Percentiles rank a stretch among this genome's conserved stretches.
Evolutionary conservation across 2,797 vertebrate genomes (phyloP).

Genomic region (Spondyliosoma cantharus): DNA sequence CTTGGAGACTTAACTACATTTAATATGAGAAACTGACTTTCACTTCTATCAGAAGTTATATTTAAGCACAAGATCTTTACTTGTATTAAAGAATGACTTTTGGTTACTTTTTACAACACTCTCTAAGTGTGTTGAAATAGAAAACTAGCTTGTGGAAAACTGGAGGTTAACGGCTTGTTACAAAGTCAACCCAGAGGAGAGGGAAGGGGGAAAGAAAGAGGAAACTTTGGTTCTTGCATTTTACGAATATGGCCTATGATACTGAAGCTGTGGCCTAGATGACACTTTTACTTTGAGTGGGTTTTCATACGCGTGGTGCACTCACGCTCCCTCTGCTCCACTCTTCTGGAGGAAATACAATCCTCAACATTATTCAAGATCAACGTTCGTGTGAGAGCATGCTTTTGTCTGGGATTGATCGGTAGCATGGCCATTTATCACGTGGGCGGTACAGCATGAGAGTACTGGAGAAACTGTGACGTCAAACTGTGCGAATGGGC

Average conservation of each 20-base stretch:
- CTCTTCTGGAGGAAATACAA: constrained; percentile 35
- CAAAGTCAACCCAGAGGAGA: constrained; percentile 13
- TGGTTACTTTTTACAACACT: too few species aligned
- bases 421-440: constrained; percentile 36
- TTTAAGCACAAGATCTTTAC: too few species aligned
- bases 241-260: neutral
- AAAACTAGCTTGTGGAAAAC: constrained; percentile 7
- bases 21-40: too few species aligned
- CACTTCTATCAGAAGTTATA: too few species aligned
- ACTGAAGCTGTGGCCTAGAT: constrained; percentile 37
- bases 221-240: neutral
- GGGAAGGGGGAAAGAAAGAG: neutral
- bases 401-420: constrained; percentile 55
- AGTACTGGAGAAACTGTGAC: too few species aligned
- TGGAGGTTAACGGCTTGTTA: constrained; percentile 15
- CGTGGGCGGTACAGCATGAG: neutral
- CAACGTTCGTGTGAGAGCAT: constrained; percentile 36
- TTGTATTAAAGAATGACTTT: too few species aligned
- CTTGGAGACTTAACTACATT: too few species aligned
- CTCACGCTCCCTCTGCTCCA: constrained; percentile 7
- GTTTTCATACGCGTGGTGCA: constrained; percentile 26
- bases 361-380: constrained; percentile 46
- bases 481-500: neutral
- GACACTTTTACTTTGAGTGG: constrained; percentile 22
- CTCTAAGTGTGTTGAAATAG: neutral